These are phyloP conservation scores for Australoheros facetus DNA, from an alignment of 2,797 vertebrate genomes.

Conservation along the genomic window DNA sequence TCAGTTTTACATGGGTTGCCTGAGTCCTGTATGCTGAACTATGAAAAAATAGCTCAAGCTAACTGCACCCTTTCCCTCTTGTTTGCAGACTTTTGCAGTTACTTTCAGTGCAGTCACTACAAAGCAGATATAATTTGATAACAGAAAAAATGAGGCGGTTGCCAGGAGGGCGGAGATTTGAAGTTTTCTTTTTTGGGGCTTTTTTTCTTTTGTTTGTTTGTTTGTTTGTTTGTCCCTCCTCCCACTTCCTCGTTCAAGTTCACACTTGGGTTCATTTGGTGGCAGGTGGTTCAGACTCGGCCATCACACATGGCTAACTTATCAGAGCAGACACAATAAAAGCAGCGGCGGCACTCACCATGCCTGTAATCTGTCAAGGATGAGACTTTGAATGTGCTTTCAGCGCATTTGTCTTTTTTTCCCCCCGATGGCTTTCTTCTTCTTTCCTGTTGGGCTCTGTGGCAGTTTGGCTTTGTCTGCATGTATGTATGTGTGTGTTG, in stretches of 20 bases:
- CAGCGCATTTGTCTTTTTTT: slow-evolving; percentile 47
- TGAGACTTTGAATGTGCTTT: slow-evolving; percentile 57
- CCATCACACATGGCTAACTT: slow-evolving; percentile 77
- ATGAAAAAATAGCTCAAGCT: neutral
- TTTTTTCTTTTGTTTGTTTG: neutral
- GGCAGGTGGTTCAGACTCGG: slow-evolving; percentile 61
- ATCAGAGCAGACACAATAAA: slow-evolving; percentile 73
- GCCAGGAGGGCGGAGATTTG: slow-evolving; percentile 22
- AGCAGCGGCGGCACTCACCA: slow-evolving; percentile 49
- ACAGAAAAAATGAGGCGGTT: slow-evolving; percentile 30
- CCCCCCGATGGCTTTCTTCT: slow-evolving; percentile 2
- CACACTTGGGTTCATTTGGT: slow-evolving; percentile 53
- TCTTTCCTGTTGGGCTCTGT: slow-evolving; percentile 54
- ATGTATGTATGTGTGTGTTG: slow-evolving; percentile 23
- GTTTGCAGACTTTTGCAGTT: neutral
- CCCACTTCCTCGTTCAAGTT: slow-evolving; percentile 57
- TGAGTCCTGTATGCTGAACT: neutral
- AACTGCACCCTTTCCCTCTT: accelerated
- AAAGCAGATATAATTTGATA: slow-evolving; percentile 31
- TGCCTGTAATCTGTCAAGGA: slow-evolving; percentile 75
- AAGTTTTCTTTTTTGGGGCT: no score
- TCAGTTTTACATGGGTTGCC: neutral
- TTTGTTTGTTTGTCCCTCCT: neutral
- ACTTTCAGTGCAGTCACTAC: accelerated
- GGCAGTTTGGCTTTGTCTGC: slow-evolving; percentile 64